Conservation (phyloP, 2,797 vertebrate genomes). For the Coendou prehensilis region DNA sequence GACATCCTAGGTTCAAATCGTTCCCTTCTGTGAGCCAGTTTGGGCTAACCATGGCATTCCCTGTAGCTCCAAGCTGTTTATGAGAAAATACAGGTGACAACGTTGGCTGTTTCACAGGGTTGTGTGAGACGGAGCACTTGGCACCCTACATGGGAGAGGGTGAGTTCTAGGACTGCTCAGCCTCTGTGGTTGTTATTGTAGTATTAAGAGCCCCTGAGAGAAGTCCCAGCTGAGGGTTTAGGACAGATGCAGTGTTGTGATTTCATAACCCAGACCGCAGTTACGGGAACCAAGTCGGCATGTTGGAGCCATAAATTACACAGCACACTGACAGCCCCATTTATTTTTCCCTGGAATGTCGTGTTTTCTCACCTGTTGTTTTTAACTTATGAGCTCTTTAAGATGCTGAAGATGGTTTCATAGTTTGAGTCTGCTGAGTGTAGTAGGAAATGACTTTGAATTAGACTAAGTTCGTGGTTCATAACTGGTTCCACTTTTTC, state of each 20-base stretch:
- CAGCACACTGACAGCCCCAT: constrained; percentile 47
- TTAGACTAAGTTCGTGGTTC: not conserved
- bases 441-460: constrained; percentile 23
- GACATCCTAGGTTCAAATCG: not conserved
- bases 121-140: not conserved
- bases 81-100: not conserved
- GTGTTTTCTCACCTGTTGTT: constrained; percentile 76
- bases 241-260: not conserved
- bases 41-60: not conserved
- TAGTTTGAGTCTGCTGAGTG: constrained; percentile 1
- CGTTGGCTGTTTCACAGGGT: not conserved
- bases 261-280: constrained; percentile 3
- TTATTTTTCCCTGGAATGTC: constrained; percentile 47
- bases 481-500: not conserved
- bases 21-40: not conserved
- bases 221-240: not conserved
- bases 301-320: constrained; percentile 53
- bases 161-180: not conserved
- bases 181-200: not conserved
- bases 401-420: constrained; percentile 33
- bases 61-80: not conserved
- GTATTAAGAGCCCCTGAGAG: not conserved
- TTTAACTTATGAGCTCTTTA: constrained; percentile 61
- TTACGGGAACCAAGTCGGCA: not conserved
- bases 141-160: not conserved